Evolutionary conservation across 2,888 invertebrate species (phyloP), one percentile per base, ranked within the genome.

Genomic region (Minunthozetes semirufus): DNA sequence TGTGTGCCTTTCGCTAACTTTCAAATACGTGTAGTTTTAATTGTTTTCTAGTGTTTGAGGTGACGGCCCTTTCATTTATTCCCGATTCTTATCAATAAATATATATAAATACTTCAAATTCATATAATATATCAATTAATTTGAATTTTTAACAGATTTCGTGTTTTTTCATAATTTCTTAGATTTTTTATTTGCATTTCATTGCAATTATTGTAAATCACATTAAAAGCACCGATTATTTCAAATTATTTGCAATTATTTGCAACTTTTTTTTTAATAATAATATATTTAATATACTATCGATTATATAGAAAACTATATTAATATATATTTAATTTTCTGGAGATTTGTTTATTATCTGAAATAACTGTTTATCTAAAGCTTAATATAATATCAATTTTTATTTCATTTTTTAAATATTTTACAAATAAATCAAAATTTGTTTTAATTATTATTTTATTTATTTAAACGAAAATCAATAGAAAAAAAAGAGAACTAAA

Each of bases 201-300:
- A 66, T 38, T 33, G 61, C n/a, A 3, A 9, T 27, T 66, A n/a
- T 38, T 42, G 46, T 66, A 38, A 66, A 33, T 38, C 19, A 66
- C 33, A 66, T 66, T 38, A 22, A 70, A 70, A 70, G 70, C 70
- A 70, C 70, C 19, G 17, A 46, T 42, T 70, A 70, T 70, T 70
- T 46, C 48, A 38, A 70, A 15, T 70, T 42, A 42, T n/a, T 42
- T n/a, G n/a, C n/a, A n/a, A n/a, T n/a, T n/a, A n/a, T n/a, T n/a
- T n/a, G n/a, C n/a, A n/a, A n/a, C n/a, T n/a, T n/a, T n/a, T n/a
- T n/a, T n/a, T n/a, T n/a, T n/a, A n/a, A n/a, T n/a, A 19, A 33
- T 25, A n/a, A 63, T 63, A 63, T 63, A 33, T 63, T 33, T 66
- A 19, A 66, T 66, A 66, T 66, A 66, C 25, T 33, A 33, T 66